Evolutionary conservation across 2,888 invertebrate species (phyloP).

Genomic region (Leucoptera coffeella): DNA sequence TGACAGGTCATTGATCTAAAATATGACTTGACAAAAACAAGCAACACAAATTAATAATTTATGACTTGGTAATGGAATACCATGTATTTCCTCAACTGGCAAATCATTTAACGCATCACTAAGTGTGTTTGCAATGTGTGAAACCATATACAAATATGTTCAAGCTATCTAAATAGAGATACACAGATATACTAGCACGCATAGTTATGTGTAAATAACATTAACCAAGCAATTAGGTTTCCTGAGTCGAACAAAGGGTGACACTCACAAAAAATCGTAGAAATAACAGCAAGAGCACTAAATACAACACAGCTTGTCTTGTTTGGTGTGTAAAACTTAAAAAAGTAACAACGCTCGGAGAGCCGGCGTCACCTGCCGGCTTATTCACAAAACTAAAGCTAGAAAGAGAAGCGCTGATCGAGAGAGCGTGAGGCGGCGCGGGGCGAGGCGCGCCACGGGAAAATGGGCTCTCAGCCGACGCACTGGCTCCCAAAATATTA

Average conservation of each 20-base stretch:
- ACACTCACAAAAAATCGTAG: conserved; percentile 7
- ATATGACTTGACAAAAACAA: no score
- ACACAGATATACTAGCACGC: no score
- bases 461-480: conserved; percentile 16
- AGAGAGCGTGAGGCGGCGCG: conserved; percentile 12
- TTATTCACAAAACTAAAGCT: conserved; percentile 16
- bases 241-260: background rate
- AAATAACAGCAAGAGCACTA: conserved; percentile 10
- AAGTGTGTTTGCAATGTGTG: conserved; percentile 30
- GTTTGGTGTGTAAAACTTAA: no score
- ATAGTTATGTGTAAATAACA: no score
- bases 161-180: no score
- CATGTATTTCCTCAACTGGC: conserved; percentile 15
- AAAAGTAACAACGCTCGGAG: no score
- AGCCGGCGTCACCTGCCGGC: conserved; percentile 11
- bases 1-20: no score
- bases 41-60: no score
- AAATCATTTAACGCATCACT: conserved; percentile 34
- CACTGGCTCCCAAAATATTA: conserved; percentile 37
- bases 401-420: conserved; percentile 19
- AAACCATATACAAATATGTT: conserved; percentile 25
- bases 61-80: conserved; percentile 20
- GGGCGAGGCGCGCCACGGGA: conserved; percentile 10
- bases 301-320: conserved; percentile 10
- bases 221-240: no score